Conservation (phyloP, 2,113 vertebrate genomes). For the Puntigrus tetrazona region DNA sequence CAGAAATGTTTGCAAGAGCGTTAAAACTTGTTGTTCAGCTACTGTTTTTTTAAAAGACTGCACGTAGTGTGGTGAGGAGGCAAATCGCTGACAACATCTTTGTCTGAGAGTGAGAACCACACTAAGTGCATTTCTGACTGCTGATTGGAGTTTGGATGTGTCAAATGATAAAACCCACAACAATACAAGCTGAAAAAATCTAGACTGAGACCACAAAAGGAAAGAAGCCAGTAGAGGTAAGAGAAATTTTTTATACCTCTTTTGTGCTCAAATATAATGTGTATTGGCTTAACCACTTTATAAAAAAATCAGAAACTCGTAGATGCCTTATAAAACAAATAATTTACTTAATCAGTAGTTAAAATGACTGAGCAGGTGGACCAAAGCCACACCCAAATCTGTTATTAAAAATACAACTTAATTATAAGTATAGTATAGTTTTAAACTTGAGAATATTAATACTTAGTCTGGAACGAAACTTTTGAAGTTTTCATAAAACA, state of each 20-base stretch:
- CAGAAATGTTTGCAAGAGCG: not conserved
- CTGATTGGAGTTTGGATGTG: conserved; percentile 1
- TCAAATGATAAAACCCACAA: not conserved
- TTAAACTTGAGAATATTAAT: not conserved
- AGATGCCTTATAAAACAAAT: not conserved
- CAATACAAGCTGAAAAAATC: not conserved
- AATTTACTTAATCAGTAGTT: not conserved
- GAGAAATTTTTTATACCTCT: not conserved
- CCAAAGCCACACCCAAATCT: not conserved
- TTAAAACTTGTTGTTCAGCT: not conserved
- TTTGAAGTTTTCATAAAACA: not conserved
- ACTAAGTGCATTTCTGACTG: not conserved
- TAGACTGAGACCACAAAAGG: not conserved
- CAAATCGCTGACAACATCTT: not conserved
- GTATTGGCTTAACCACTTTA: not conserved
- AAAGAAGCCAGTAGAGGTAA: conserved; percentile 8
- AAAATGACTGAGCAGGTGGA: not conserved
- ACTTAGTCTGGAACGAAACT: not conserved
- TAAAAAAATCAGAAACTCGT: not conserved
- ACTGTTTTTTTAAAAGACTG: conserved; percentile 6
- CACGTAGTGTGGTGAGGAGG: not conserved
- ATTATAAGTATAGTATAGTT: not conserved
- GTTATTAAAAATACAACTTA: not conserved
- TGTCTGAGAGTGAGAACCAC: conserved; percentile 15
- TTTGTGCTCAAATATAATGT: not conserved